Evolutionary conservation across 2,113 vertebrate species (phyloP), one percentile per base, ranked within the genome.

Genomic region (Petroica traversi): DNA sequence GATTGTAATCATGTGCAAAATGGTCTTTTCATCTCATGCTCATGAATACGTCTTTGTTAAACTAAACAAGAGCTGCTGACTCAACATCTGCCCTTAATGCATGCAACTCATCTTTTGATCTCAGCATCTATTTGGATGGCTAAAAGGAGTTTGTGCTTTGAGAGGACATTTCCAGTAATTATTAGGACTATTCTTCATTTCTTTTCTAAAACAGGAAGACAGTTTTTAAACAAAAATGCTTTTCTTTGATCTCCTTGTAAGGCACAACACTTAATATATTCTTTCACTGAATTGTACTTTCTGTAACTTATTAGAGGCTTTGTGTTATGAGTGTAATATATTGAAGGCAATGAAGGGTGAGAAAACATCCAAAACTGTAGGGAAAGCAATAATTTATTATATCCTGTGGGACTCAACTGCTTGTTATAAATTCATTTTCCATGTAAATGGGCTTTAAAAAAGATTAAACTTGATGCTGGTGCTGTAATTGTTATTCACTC

Each of bases 381-480:
- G 45, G 46, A 91, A 95, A 84, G 61, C 73, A 92, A 85, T 72
- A 81, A 85, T 90, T 92, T 97, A 82, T 94, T 91, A 45, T 55
- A 87, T 85, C 94, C 72, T 88, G 19, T 97, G 85, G 61, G 85
- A 85, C 43, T 85, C 43, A 86, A 71, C n/a, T 87, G 29, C 76
- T 94, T 96, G 72, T 94, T 97, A 87, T 89, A 93, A 92, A 96
- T 86, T 95, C n/a, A 95, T 96, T 96, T 97, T 88, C 81, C 81
- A 93, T 84, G 79, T 96, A 97, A 97, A 95, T 96, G 45, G 19
- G 24, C 26, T 96, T 94, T 80, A 66, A 86, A 97, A 95, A 94
- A 89, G 58, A 94, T 94, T 95, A 96, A 95, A 62, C 43, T 91
- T 57, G 17, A 6, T 73, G 49, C 49, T 57, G 33, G 13, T 48